phyloP scores from a whole-genome alignment of 2,797 vertebrate species.

The Eurystomus glaucurus region DNA sequence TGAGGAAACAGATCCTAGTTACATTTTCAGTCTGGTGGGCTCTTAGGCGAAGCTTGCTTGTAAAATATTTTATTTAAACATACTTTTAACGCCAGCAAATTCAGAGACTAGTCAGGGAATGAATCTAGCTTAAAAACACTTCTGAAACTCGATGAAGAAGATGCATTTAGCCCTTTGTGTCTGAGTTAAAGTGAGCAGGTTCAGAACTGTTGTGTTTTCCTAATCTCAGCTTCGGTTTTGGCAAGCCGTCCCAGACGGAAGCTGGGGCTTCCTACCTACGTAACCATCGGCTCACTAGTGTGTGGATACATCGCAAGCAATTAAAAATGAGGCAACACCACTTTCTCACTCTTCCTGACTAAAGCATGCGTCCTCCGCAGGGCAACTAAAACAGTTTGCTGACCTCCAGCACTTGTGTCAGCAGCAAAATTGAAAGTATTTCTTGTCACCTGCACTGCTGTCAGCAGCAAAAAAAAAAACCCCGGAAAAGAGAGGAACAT shows the following conservation, averaged over 20 bases:
- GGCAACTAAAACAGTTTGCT: conserved; percentile 51
- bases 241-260: not conserved
- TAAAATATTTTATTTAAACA: not conserved
- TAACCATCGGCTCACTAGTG: not conserved
- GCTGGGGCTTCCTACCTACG: not conserved
- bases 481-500: conserved; percentile 61
- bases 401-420: conserved; percentile 67
- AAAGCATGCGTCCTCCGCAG: conserved; percentile 62
- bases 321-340: conserved; percentile 32
- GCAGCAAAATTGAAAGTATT: conserved; percentile 78
- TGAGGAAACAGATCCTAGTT: not conserved
- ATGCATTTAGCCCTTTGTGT: not conserved
- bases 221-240: not conserved
- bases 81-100: not conserved
- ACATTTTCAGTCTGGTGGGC: not conserved
- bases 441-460: conserved; percentile 77
- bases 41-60: not conserved
- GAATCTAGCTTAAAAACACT: not conserved
- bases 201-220: not conserved
- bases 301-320: not conserved
- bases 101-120: not conserved
- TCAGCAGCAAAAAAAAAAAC: conserved; percentile 54
- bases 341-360: not conserved
- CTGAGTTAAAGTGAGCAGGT: not conserved
- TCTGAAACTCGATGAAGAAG: not conserved